Conservation (phyloP, 2,797 vertebrate species). For the Picus viridis region DNA sequence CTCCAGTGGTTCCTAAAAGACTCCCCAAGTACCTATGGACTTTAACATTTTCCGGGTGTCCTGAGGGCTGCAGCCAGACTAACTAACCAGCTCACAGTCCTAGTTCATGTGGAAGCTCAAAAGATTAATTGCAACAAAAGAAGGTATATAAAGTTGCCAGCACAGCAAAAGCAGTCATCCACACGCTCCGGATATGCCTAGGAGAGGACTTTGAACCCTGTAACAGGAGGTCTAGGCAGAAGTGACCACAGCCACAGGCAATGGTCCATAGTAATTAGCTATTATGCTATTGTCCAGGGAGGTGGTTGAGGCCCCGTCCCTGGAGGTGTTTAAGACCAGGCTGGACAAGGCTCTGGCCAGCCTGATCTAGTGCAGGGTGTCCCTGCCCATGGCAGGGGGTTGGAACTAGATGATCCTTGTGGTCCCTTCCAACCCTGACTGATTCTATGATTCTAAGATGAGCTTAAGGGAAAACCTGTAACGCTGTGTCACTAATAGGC, state of each 20-base stretch:
- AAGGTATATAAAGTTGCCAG: background rate
- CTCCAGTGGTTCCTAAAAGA: background rate
- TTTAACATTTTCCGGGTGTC: background rate
- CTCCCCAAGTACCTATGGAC: background rate
- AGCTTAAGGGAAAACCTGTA: background rate
- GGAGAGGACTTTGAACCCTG: background rate
- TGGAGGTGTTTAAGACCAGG: too few species aligned
- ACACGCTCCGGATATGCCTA: background rate
- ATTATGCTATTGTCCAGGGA: too few species aligned
- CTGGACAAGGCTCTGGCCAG: too few species aligned
- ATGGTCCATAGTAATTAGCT: background rate
- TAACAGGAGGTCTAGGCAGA: background rate
- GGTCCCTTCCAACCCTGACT: too few species aligned
- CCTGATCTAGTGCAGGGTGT: too few species aligned
- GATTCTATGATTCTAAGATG: too few species aligned
- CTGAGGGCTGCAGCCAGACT: background rate
- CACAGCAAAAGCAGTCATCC: background rate
- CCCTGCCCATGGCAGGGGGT: too few species aligned
- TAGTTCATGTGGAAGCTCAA: background rate
- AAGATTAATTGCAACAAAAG: background rate
- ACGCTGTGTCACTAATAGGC: rapidly evolving
- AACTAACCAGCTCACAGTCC: background rate
- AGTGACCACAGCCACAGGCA: background rate
- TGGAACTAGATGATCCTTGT: too few species aligned
- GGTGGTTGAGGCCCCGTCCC: too few species aligned